Evolutionary conservation across 2,797 vertebrate species (phyloP).

Genomic region (Perodicticus potto): DNA sequence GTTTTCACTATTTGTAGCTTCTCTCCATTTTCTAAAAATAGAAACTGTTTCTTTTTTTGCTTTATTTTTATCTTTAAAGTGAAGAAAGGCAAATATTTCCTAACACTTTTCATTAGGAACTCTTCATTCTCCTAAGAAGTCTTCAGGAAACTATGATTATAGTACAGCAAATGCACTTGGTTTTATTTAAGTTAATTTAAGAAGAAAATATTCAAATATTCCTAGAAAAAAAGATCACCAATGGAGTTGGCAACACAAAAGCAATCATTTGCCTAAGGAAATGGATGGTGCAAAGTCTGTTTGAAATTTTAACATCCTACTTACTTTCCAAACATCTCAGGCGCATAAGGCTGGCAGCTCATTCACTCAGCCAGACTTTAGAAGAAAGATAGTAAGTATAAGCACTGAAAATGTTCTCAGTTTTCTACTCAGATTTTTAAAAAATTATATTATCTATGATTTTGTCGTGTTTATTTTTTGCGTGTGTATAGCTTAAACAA

Average conservation of each 20-base stretch:
- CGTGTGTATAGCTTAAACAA: background rate
- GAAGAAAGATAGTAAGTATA: slow-evolving; percentile 21
- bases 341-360: background rate
- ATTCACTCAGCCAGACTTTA: background rate
- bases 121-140: background rate
- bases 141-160: background rate
- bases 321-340: slow-evolving; percentile 39
- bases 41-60: background rate
- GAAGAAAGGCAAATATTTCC: slow-evolving; percentile 7
- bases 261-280: slow-evolving; percentile 50
- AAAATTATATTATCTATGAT: background rate
- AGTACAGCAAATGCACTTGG: background rate
- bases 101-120: background rate
- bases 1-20: background rate
- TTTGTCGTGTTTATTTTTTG: slow-evolving; percentile 13
- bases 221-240: slow-evolving; percentile 56
- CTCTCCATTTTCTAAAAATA: background rate
- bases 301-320: slow-evolving; percentile 56
- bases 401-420: background rate
- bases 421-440: slow-evolving; percentile 22
- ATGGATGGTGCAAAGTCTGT: background rate
- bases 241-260: slow-evolving; percentile 24
- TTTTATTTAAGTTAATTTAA: background rate
- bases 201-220: slow-evolving; percentile 33
- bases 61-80: background rate